These are phyloP conservation scores for Channallabes apus DNA, from an alignment of 2,797 vertebrate species.

Conservation along the genomic window DNA sequence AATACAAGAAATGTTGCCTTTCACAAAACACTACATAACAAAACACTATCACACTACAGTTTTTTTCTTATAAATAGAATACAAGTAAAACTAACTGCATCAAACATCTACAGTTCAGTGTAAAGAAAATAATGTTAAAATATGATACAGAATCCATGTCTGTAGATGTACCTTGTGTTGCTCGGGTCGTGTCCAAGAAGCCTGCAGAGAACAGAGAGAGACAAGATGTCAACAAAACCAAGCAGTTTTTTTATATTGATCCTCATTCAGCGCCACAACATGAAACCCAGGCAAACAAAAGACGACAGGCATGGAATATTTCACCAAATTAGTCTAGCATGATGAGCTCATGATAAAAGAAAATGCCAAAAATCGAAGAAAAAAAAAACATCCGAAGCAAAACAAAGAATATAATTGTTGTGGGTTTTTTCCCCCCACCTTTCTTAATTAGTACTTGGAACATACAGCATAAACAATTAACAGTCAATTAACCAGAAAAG, in stretches of 20 bases:
- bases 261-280: conserved; percentile 61
- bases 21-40: not conserved
- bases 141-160: not conserved
- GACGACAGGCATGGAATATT: not conserved
- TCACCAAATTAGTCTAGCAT: not conserved
- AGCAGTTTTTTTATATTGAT: conserved; percentile 78
- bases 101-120: not conserved
- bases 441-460: not conserved
- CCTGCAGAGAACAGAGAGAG: conserved; percentile 96
- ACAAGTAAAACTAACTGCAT: not conserved
- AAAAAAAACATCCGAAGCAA: not conserved
- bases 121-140: conserved; percentile 6
- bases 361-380: not conserved
- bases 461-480: not conserved
- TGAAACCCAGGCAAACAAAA: not conserved
- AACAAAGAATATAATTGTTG: not conserved
- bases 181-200: conserved; percentile 99
- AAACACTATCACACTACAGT: not conserved
- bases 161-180: conserved; percentile 91
- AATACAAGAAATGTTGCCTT: not conserved
- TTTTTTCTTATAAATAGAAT: not conserved
- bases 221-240: conserved; percentile 79
- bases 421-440: not conserved
- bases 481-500: not conserved
- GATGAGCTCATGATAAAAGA: not conserved